Conservation (phyloP, 2,797 vertebrate genomes). For the Serranus cabrilla region DNA sequence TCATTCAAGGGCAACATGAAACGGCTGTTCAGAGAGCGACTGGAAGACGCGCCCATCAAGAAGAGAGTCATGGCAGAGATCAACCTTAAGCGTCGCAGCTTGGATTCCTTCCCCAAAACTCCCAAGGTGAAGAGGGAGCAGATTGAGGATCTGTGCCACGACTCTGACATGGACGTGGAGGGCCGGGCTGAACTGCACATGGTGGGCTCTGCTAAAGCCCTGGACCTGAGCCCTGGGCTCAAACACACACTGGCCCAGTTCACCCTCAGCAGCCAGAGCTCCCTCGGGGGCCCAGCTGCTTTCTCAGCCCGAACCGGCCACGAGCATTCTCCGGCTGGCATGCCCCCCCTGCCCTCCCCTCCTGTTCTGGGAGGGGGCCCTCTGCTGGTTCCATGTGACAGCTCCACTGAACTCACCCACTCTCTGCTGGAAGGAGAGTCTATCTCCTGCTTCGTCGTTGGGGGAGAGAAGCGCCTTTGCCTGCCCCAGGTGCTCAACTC, state of each 20-base stretch:
- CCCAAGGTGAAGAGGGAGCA: constrained; percentile 94
- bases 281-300: constrained; percentile 95
- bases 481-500: constrained; percentile 98
- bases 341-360: constrained; percentile 93
- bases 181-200: constrained; percentile 83
- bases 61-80: constrained; percentile 93
- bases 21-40: constrained; percentile 86
- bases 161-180: constrained; percentile 82
- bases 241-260: constrained; percentile 98
- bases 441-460: constrained; percentile 97
- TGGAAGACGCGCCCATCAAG: constrained; percentile 90
- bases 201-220: constrained; percentile 87
- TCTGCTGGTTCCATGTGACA: constrained; percentile 95
- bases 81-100: constrained; percentile 87
- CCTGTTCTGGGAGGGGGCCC: constrained; percentile 94
- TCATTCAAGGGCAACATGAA: constrained; percentile 87
- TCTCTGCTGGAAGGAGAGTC: constrained; percentile 95
- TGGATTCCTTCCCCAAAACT: constrained; percentile 86
- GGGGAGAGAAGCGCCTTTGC: constrained; percentile 97
- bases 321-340: constrained; percentile 88
- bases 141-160: constrained; percentile 81
- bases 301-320: constrained; percentile 95
- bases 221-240: constrained; percentile 95
- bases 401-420: constrained; percentile 97
- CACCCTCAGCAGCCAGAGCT: constrained; percentile 98